Conservation (phyloP, 2,888 invertebrate genomes). For the Pammene fasciana region DNA sequence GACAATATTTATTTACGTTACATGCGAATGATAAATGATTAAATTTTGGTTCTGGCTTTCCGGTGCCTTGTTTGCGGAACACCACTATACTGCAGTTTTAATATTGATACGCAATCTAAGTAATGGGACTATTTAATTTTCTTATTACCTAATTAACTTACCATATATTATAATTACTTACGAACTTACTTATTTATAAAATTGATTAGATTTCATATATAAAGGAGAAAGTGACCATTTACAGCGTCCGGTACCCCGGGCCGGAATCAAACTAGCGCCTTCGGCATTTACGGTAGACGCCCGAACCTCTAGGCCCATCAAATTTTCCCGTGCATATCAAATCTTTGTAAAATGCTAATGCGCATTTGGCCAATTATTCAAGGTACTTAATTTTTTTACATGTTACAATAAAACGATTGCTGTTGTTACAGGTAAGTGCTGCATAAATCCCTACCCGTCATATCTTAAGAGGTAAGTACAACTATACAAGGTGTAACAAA, state of each 20-base stretch:
- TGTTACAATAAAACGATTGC: not conserved
- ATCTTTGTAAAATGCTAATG: too few species aligned
- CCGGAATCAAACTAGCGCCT: too few species aligned
- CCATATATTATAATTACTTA: too few species aligned
- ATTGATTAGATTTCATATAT: too few species aligned
- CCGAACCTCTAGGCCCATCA: too few species aligned
- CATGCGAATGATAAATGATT: not conserved
- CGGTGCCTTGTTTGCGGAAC: not conserved
- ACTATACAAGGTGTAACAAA: too few species aligned
- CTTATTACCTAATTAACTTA: not conserved
- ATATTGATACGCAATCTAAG: not conserved
- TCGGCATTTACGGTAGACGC: too few species aligned
- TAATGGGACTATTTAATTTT: not conserved
- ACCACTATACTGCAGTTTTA: not conserved
- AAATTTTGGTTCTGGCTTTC: not conserved
- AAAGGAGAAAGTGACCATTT: too few species aligned
- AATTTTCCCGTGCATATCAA: too few species aligned
- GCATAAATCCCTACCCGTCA: not conserved
- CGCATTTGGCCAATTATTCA: too few species aligned
- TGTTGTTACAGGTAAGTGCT: slow-evolving; percentile 47
- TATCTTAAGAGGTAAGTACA: not conserved
- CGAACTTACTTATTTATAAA: too few species aligned
- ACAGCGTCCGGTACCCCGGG: too few species aligned
- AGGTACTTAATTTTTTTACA: not conserved
- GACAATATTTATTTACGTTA: not conserved